A percentile compares a stretch with the other conserved stretches of the same genome.
phyloP scores from a whole-genome alignment of 2,888 invertebrate species.

The Dasypolia templi region DNA sequence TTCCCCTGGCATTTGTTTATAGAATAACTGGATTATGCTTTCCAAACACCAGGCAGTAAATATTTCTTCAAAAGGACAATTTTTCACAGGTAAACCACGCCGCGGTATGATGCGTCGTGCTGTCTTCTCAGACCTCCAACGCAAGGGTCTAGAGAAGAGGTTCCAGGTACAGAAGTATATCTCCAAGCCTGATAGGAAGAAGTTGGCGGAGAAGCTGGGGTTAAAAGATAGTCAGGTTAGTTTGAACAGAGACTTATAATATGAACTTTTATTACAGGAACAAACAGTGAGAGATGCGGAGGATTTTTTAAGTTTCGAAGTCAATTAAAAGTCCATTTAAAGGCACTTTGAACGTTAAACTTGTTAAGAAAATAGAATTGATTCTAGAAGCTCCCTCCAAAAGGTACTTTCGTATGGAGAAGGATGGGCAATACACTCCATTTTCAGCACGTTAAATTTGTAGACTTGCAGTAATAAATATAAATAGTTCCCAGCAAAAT shows the following conservation, averaged over 20 bases:
- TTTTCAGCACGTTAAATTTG: no score
- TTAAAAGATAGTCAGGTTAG: conserved; percentile 99
- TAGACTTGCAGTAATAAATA: no score
- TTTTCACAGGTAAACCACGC: conserved; percentile 93
- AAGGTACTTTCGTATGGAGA: no score
- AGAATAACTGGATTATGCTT: not conserved
- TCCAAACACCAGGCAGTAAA: conserved; percentile 14
- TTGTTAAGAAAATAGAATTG: no score
- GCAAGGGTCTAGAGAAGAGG: conserved; percentile 98
- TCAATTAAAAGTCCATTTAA: no score
- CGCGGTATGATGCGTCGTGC: conserved; percentile 99
- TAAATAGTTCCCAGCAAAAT: no score
- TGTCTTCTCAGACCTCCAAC: conserved; percentile 98
- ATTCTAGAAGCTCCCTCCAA: no score
- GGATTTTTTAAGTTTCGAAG: no score
- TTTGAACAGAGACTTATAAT: not conserved
- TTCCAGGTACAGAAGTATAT: conserved; percentile 99
- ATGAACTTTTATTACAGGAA: not conserved
- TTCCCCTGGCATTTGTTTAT: no score
- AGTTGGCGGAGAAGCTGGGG: conserved; percentile 98
- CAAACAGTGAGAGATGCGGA: no score
- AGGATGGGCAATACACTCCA: no score
- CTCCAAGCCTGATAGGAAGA: conserved; percentile 99
- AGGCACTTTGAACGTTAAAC: no score
- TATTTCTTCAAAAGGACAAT: conserved; percentile 24